Base-by-base conservation (phyloP, 2,113 vertebrate genomes). In the Xyliphius kryptos region DNA sequence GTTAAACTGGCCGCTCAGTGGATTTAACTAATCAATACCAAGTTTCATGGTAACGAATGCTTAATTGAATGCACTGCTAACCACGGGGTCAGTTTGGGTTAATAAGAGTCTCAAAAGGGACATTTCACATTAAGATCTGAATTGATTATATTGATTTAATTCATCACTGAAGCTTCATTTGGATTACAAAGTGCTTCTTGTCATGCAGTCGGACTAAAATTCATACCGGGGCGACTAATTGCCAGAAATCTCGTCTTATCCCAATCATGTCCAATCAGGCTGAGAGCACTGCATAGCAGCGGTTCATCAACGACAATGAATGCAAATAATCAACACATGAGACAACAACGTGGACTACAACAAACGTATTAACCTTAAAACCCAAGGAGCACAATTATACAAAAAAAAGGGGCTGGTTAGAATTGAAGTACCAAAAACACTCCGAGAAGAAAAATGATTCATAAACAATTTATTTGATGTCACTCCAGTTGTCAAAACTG, bases 391-490 rank as follows among this genome's bases (percentile, higher is more conserved):
- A 41, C 40, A 11, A 12, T 41, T 12, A 5, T 10, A 41, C 3
- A 32, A 32, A 32, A 32, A 32, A 32, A 32, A 32, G 7, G 26
- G 26, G 1, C 26, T 32, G 26, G 4, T 32, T 32, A 32, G 26
- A 32, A 32, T 32, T 6, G 26, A 41, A 59, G 41, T 22, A 43
- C 37, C 22, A 26, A 62, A 56, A 56, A 20, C 13, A 11, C 2
- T 9, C 50, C 44, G 49, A 67, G 46, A 9, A 14, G 3, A 37
- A 11, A 64, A 14, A 17, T 49, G 32, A 15, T 48, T 60, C 48
- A 64, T 81, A 80, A 83, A 83, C 77, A 78, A 81, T 85, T 85
- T 78, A 83, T 85, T 80, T 21, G 76, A 81, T 77, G 77, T 74
- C 40, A 72, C 81, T 77, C 74, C 68, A 70, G 75, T 77, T 77